phyloP scores from a whole-genome alignment of 1,140 invertebrate genomes.

The Maconellicoccus hirsutus region DNA sequence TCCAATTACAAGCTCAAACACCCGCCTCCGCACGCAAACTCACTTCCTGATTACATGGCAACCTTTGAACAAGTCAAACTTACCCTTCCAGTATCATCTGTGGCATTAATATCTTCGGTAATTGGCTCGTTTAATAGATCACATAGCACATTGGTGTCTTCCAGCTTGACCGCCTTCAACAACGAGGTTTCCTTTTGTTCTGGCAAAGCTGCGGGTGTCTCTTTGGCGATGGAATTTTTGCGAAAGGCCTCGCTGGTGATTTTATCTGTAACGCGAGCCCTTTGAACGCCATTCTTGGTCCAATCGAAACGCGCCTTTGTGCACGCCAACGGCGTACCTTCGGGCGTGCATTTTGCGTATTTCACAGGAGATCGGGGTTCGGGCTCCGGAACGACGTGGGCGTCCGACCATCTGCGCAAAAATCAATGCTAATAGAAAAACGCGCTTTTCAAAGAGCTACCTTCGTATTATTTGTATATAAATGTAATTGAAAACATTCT shows the following conservation, averaged over 20 bases:
- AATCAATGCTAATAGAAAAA: not conserved
- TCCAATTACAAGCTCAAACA: too few relatives aligned
- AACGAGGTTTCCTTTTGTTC: not conserved
- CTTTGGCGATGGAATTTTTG: not conserved
- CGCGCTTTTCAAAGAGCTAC: too few relatives aligned
- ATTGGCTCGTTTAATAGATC: not conserved
- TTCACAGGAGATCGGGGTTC: not conserved
- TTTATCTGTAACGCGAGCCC: not conserved
- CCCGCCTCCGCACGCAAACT: too few relatives aligned
- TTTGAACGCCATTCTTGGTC: not conserved
- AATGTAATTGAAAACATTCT: too few relatives aligned
- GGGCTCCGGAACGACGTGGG: not conserved
- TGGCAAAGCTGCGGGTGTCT: not conserved
- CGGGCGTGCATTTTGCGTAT: not conserved
- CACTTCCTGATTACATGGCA: too few relatives aligned
- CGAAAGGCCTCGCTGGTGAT: not conserved
- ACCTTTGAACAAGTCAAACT: not conserved
- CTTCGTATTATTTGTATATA: too few relatives aligned
- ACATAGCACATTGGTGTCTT: not conserved
- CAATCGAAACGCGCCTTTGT: not conserved
- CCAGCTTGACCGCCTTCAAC: not conserved
- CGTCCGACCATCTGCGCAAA: not conserved
- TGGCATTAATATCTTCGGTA: not conserved
- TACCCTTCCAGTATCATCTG: not conserved
- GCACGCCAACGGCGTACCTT: not conserved